A percentile compares a stretch with the other conserved stretches of the same genome.
Conservation (phyloP, 2,797 vertebrate species). For the Hirundo rustica region DNA sequence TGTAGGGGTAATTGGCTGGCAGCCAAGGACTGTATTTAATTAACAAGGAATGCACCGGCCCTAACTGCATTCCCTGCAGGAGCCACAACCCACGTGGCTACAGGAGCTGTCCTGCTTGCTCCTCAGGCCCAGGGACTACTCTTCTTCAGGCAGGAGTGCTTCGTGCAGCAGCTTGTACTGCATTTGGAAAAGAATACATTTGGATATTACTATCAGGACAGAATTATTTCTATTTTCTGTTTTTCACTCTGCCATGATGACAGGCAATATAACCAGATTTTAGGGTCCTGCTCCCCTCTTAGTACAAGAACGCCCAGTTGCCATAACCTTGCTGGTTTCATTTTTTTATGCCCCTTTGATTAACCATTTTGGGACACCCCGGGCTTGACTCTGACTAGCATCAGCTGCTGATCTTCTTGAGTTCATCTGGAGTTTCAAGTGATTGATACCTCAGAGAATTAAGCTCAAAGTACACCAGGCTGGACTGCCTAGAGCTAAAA, state of each 20-base stretch:
- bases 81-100: neutral
- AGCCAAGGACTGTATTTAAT: conserved; percentile 24
- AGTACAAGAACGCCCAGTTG: neutral
- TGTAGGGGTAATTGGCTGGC: neutral
- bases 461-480: neutral
- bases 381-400: neutral
- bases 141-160: neutral
- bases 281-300: neutral
- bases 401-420: neutral
- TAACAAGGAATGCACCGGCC: neutral
- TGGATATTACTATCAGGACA: neutral
- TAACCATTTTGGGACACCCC: neutral
- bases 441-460: conserved; percentile 26
- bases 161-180: neutral
- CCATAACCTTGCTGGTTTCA: neutral
- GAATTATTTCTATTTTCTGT: neutral
- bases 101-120: conserved; percentile 10
- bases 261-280: neutral
- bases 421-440: neutral
- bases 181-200: neutral
- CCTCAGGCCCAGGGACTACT: neutral
- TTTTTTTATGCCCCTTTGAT: neutral
- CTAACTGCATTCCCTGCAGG: neutral
- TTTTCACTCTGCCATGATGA: neutral
- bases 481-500: neutral